Evolutionary conservation across 2,113 vertebrate species (phyloP).

Genomic region (Elachura formosa): DNA sequence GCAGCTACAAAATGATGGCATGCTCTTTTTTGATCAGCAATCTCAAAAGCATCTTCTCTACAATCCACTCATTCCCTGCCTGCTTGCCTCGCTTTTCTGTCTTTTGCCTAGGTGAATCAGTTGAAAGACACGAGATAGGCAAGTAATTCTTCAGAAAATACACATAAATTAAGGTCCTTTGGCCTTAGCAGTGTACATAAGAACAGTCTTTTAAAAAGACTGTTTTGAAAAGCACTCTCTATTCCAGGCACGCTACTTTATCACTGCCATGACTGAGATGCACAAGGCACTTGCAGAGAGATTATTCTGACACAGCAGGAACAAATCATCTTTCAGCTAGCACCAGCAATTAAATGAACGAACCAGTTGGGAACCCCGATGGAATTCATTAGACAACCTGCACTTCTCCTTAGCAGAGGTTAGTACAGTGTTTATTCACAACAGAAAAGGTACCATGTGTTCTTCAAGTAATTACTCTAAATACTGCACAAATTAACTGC

Average conservation of each 20-base stretch:
- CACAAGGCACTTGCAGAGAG: not conserved
- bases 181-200: not conserved
- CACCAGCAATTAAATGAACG: not conserved
- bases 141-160: not conserved
- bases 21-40: not conserved
- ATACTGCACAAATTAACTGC: not conserved
- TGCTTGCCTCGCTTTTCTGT: not conserved
- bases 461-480: not conserved
- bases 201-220: not conserved
- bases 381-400: not conserved
- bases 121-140: fast-evolving
- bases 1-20: not conserved
- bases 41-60: not conserved
- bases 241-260: not conserved
- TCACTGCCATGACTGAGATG: not conserved
- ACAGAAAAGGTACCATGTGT: not conserved
- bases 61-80: not conserved
- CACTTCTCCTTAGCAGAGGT: not conserved
- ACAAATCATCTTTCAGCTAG: slow-evolving; percentile 6
- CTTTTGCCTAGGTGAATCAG: not conserved
- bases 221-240: not conserved
- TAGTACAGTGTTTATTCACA: not conserved
- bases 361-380: not conserved
- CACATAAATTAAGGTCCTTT: not conserved
- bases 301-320: not conserved